Evolutionary conservation across 2,888 invertebrate species (phyloP), one percentile per base, ranked within the genome.

Genomic region (Tinea semifulvella): DNA sequence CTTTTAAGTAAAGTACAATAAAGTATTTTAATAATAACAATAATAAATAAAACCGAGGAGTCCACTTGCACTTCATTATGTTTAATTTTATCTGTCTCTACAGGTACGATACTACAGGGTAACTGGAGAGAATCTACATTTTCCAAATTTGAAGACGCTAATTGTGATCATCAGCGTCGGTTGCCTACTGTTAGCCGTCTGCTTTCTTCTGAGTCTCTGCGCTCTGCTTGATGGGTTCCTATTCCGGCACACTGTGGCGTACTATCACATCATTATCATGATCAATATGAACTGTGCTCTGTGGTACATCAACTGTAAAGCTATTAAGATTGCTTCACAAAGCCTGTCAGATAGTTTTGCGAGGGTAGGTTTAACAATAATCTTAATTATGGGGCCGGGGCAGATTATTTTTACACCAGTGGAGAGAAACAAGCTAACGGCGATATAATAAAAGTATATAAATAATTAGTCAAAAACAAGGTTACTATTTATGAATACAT

Each of bases 281-380:
- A 85, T 88, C 42, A 88, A 88, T 53, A 88, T 88, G 88, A 88
- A 88, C 57, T 87, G 87, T 49, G 87, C 88, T 0, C 68, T 88
- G 2, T 88, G 88, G 88, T 88, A 86, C 54, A 88, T 88, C 45
- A 88, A 88, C 58, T 87, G 87, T 48, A 80, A 84, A 55, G 88
- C 85, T 2, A 86, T 88, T 46, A 85, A 85, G 55, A 84, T 85
- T 28, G 88, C 88, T 0, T 84, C 85, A 10, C 75, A 77, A 53
- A 80, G 84, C 45, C 66, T 85, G 2, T 82, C 84, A 0, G 69
- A 71, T 42, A 82, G 83, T 50, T 84, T 85, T 50, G 68, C 68
- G 17, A 68, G 65, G 68, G 84, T 83, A 65, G 57, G 47, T 44
- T 17, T 28, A 28, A 28, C 8, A 5, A n/a, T n/a, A n/a, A n/a